Evolutionary conservation across 1,140 invertebrate species (phyloP).

Genomic region (Zaprionus kolodkinae): DNA sequence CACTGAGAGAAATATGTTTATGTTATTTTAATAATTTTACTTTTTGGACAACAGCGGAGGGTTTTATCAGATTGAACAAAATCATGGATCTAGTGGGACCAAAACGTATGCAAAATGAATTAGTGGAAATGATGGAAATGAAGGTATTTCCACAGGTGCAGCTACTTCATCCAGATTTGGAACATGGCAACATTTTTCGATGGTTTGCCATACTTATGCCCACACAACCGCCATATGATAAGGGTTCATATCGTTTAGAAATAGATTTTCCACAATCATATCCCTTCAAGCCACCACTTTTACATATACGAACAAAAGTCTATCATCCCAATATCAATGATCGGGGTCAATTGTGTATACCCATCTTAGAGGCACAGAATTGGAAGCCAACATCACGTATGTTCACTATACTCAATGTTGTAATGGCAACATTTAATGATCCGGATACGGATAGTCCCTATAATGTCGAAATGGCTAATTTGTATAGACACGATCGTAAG

Average conservation of each 20-base stretch:
- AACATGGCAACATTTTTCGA: constrained; percentile 96
- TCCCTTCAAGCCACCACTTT: constrained; percentile 99
- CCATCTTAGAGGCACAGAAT: constrained; percentile 98
- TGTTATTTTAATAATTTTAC: background rate
- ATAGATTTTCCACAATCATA: constrained; percentile 99
- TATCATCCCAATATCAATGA: constrained; percentile 99
- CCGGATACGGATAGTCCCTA: constrained; percentile 98
- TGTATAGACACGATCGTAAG: no score
- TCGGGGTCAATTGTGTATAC: constrained; percentile 98
- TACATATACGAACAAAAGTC: constrained; percentile 99
- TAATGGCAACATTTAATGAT: constrained; percentile 98
- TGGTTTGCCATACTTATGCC: constrained; percentile 96
- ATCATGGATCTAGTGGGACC: constrained; percentile 86
- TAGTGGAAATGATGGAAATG: constrained; percentile 92
- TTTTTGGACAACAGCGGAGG: background rate
- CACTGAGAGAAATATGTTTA: background rate
- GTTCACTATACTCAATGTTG: constrained; percentile 98
- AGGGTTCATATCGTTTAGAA: constrained; percentile 98
- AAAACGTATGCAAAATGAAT: constrained; percentile 90
- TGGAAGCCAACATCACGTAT: constrained; percentile 99
- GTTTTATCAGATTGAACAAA: background rate
- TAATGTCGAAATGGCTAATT: no score
- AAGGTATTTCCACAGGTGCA: constrained; percentile 88
- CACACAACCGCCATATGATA: constrained; percentile 97
- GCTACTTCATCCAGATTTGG: constrained; percentile 91